A percentile compares a stretch with the other conserved stretches of the same genome.
These are phyloP conservation scores for Erebia epiphron DNA, from an alignment of 2,888 invertebrate species.

Conservation along the genomic window DNA sequence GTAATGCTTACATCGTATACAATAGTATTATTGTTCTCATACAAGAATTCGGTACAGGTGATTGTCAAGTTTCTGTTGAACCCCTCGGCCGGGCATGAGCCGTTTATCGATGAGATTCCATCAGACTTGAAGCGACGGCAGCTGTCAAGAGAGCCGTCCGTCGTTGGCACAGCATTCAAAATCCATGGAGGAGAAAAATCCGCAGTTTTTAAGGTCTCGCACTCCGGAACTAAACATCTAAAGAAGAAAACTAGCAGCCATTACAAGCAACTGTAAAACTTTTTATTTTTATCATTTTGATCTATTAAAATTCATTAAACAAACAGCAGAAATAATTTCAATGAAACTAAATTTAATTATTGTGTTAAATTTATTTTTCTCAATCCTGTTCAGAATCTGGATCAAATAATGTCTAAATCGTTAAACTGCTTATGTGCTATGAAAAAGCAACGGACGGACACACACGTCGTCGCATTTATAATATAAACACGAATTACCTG, in stretches of 20 bases:
- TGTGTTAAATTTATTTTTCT: too few species aligned
- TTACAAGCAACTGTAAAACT: too few species aligned
- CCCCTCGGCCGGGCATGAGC: constrained; percentile 53
- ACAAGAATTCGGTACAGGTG: constrained; percentile 57
- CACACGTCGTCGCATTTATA: too few species aligned
- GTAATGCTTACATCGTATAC: constrained; percentile 67
- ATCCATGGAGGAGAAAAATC: constrained; percentile 71
- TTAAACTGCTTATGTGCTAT: too few species aligned
- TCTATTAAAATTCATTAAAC: too few species aligned
- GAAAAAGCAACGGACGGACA: too few species aligned
- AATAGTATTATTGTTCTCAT: constrained; percentile 58
- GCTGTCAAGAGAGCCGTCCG: constrained; percentile 57
- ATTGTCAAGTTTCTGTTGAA: constrained; percentile 50
- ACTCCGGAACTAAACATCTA: constrained; percentile 46
- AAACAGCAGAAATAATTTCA: too few species aligned
- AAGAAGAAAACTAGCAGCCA: too few species aligned
- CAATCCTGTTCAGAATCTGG: too few species aligned
- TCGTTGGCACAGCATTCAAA: constrained; percentile 66
- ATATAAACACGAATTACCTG: constrained; percentile 40
- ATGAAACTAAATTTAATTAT: too few species aligned
- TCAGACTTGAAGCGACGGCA: constrained; percentile 66
- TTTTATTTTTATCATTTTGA: too few species aligned
- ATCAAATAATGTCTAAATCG: too few species aligned
- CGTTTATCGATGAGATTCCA: constrained; percentile 37
- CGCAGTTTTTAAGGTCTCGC: constrained; percentile 49